phyloP scores from a whole-genome alignment of 2,888 invertebrate species.

The Lampropteryx suffumata region DNA sequence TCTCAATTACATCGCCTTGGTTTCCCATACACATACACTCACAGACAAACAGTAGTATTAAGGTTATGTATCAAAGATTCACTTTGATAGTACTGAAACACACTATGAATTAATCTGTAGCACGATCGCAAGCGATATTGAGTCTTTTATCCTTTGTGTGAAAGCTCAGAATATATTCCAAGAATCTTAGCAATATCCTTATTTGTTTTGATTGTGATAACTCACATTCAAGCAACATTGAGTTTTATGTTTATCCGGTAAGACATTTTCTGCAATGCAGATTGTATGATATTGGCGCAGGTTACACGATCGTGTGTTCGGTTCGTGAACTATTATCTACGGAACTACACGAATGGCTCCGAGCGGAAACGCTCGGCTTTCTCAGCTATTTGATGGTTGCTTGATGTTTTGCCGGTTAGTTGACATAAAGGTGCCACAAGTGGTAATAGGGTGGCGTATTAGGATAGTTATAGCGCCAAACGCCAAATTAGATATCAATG shows the following conservation, averaged over 20 bases:
- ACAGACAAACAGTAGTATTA: constrained; percentile 1
- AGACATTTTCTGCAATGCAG: not conserved
- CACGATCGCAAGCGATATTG: not conserved
- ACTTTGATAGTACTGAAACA: constrained; percentile 1
- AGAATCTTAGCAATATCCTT: not conserved
- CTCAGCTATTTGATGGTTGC: constrained; percentile 49
- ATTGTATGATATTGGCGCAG: constrained; percentile 1
- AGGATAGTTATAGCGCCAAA: too few relatives aligned
- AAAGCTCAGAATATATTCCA: constrained; percentile 1
- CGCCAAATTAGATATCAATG: too few relatives aligned
- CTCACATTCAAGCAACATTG: not conserved
- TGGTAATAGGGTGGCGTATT: not conserved
- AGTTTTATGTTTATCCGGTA: constrained; percentile 3
- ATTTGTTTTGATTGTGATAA: not conserved
- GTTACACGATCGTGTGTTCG: constrained; percentile 41
- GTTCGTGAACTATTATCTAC: constrained; percentile 60
- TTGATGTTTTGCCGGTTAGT: constrained; percentile 35
- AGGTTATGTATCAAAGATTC: not conserved
- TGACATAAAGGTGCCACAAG: constrained; percentile 19
- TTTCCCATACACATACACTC: constrained; percentile 65
- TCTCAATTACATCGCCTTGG: constrained; percentile 51
- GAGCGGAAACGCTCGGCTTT: constrained; percentile 51
- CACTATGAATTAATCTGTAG: not conserved
- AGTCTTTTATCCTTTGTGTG: not conserved
- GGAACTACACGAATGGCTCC: constrained; percentile 63